A percentile compares a stretch with the other conserved stretches of the same genome.
Evolutionary conservation across 1,140 invertebrate species (phyloP).

Genomic region (Drosophila melanogaster): Release_6_plus_ISO1_MT NT_037436.4:19511501-19512000

Average conservation of each 20-base stretch:
- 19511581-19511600: constrained; percentile 61
- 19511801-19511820: constrained; percentile 39
- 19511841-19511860: constrained; percentile 1
- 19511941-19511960: neutral
- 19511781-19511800: constrained; percentile 41
- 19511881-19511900: constrained; percentile 7
- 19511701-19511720: constrained; percentile 21
- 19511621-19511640: constrained; percentile 67
- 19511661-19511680: constrained; percentile 74
- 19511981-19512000: too few species aligned
- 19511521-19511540: neutral
- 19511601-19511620: constrained; percentile 47
- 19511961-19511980: too few species aligned
- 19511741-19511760: constrained; percentile 24
- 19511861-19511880: constrained; percentile 5
- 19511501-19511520: constrained; percentile 1
- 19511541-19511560: constrained; percentile 33
- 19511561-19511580: constrained; percentile 54
- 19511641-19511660: constrained; percentile 66
- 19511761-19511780: constrained; percentile 15
- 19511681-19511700: constrained; percentile 47
- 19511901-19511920: neutral
- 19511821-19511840: constrained; percentile 25
- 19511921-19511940: neutral
- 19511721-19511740: constrained; percentile 45